phyloP scores from a whole-genome alignment of 2,797 vertebrate genomes.

The Trachurus trachurus region DNA sequence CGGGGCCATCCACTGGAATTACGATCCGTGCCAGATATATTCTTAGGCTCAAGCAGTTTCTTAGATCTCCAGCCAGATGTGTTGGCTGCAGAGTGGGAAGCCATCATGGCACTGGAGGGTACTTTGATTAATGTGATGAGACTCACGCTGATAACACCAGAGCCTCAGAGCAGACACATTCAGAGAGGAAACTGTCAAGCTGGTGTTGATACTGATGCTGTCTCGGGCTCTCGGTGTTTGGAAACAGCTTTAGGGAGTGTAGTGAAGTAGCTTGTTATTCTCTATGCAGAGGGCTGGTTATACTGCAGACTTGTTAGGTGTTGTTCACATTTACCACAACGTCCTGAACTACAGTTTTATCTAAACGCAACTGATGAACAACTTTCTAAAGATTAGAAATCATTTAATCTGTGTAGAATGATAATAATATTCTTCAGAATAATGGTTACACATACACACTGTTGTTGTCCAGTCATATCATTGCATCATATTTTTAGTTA shows the following conservation, averaged over 20 bases:
- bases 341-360: not conserved
- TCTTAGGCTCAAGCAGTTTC: conserved; percentile 19
- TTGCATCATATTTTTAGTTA: not conserved
- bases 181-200: conserved; percentile 48
- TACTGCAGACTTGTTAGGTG: not conserved
- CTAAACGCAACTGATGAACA: not conserved
- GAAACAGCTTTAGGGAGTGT: conserved; percentile 28
- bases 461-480: not conserved
- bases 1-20: conserved; percentile 30
- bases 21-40: conserved; percentile 6
- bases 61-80: conserved; percentile 56
- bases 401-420: not conserved
- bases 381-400: not conserved
- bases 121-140: conserved; percentile 76
- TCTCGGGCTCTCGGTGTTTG: conserved; percentile 34
- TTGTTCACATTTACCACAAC: not conserved
- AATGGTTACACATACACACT: not conserved
- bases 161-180: conserved; percentile 59
- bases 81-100: conserved; percentile 62
- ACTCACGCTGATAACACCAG: conserved; percentile 73
- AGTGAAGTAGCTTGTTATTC: conserved; percentile 29
- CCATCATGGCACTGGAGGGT: conserved; percentile 47
- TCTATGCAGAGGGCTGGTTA: conserved; percentile 16
- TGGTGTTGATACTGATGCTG: conserved; percentile 37
- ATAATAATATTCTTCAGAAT: not conserved